Conservation (phyloP, 1,140 invertebrate genomes). For the Aphis craccivora region DNA sequence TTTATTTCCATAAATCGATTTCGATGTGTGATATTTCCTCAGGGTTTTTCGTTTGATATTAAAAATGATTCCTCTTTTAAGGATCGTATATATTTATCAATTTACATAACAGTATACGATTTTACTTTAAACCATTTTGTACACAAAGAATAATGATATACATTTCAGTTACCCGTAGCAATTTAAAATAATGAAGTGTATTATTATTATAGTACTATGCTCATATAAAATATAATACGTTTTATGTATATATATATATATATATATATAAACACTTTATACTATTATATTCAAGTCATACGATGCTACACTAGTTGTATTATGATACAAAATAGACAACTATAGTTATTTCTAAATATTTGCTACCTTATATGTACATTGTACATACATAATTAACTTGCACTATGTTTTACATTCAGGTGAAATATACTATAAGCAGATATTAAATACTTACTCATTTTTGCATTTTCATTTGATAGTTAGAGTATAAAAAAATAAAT, state of each 20-base stretch:
- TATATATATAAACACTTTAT: background rate
- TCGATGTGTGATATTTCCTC: background rate
- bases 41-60: slow-evolving; percentile 12
- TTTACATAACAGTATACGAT: slow-evolving; percentile 12
- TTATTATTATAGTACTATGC: background rate
- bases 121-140: background rate
- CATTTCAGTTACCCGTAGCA: background rate
- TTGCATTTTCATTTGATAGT: background rate
- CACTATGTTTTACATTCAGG: background rate
- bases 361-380: background rate
- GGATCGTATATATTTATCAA: background rate
- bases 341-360: background rate
- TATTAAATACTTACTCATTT: background rate
- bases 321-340: background rate
- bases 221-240: background rate
- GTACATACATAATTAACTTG: background rate
- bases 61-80: slow-evolving; percentile 1
- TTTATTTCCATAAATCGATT: slow-evolving; percentile 20
- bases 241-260: background rate
- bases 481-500: background rate
- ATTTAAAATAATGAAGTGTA: background rate
- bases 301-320: background rate
- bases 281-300: background rate
- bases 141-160: slow-evolving; percentile 11
- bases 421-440: background rate